phyloP scores from a whole-genome alignment of 2,113 vertebrate species.

The Tautogolabrus adspersus region DNA sequence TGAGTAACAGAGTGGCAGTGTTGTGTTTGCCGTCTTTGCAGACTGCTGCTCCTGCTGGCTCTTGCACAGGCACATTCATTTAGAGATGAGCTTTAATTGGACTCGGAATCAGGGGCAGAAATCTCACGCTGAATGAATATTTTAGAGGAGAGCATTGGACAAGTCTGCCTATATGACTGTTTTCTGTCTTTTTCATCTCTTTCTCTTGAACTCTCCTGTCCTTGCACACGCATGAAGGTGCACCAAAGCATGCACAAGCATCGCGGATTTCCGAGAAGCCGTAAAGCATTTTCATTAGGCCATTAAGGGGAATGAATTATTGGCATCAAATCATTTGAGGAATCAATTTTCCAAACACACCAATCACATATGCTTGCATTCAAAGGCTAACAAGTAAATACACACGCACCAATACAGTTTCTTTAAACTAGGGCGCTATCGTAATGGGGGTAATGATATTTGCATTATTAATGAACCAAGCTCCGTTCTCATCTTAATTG shows the following conservation, averaged over 20 bases:
- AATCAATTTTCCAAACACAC: slow-evolving; percentile 51
- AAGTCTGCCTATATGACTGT: slow-evolving; percentile 50
- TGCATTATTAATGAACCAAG: slow-evolving; percentile 78
- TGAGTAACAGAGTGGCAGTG: slow-evolving; percentile 12
- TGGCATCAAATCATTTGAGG: slow-evolving; percentile 47
- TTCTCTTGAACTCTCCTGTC: slow-evolving; percentile 3
- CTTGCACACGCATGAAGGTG: slow-evolving; percentile 16
- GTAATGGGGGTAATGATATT: slow-evolving; percentile 78
- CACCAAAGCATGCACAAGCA: slow-evolving; percentile 22
- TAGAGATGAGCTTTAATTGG: slow-evolving; percentile 72
- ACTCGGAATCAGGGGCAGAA: slow-evolving; percentile 70
- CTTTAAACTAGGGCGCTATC: slow-evolving; percentile 70
- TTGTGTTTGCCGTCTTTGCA: slow-evolving; percentile 32
- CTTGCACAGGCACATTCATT: slow-evolving; percentile 61
- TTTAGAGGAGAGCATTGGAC: slow-evolving; percentile 65
- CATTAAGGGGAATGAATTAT: slow-evolving; percentile 51
- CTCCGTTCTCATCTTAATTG: slow-evolving; percentile 75
- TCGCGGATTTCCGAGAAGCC: slow-evolving; percentile 22
- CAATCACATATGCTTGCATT: slow-evolving; percentile 4
- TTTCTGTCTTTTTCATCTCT: slow-evolving; percentile 39
- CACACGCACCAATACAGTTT: slow-evolving; percentile 22
- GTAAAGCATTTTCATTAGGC: slow-evolving; percentile 13
- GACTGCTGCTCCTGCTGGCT: slow-evolving; percentile 27
- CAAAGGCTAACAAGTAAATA: slow-evolving; percentile 39
- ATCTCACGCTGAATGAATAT: slow-evolving; percentile 76